Conservation (phyloP, 35 echinoderm and acorn worm species). For the Heliocidaris erythrogramma region DNA sequence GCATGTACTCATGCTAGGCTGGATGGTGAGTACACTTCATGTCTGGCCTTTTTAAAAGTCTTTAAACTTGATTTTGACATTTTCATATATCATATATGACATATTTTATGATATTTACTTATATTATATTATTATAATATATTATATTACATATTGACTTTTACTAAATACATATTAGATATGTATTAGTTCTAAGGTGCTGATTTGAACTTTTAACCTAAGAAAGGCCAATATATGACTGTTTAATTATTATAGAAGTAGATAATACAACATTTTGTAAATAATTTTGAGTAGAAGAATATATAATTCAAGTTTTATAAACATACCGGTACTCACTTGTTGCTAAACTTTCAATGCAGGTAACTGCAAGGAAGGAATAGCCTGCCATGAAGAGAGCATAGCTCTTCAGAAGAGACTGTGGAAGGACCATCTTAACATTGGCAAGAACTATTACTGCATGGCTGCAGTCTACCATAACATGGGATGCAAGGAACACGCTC, state of each 20-base stretch:
- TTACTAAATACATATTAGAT: no score
- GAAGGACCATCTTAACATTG: conserved; percentile 27
- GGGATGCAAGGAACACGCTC: not conserved
- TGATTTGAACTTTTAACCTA: no score
- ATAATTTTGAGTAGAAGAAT: no score
- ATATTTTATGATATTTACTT: not conserved
- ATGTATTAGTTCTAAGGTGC: no score
- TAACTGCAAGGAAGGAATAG: not conserved
- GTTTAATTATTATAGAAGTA: no score
- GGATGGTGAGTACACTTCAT: conserved; percentile 21
- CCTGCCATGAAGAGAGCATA: conserved; percentile 8
- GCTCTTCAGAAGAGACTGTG: not conserved
- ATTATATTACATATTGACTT: not conserved
- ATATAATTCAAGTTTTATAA: no score
- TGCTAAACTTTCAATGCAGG: not conserved
- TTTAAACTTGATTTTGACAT: not conserved
- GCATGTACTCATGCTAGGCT: conserved; percentile 25
- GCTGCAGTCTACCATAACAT: conserved; percentile 18
- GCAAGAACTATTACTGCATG: conserved; percentile 24
- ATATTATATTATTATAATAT: not conserved
- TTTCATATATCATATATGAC: not conserved
- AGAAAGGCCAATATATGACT: no score
- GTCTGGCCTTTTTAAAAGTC: not conserved
- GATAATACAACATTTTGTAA: no score
- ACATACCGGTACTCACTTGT: no score